Conservation (phyloP, 2,797 vertebrate species). For the Pipistrellus pipistrellus region DNA sequence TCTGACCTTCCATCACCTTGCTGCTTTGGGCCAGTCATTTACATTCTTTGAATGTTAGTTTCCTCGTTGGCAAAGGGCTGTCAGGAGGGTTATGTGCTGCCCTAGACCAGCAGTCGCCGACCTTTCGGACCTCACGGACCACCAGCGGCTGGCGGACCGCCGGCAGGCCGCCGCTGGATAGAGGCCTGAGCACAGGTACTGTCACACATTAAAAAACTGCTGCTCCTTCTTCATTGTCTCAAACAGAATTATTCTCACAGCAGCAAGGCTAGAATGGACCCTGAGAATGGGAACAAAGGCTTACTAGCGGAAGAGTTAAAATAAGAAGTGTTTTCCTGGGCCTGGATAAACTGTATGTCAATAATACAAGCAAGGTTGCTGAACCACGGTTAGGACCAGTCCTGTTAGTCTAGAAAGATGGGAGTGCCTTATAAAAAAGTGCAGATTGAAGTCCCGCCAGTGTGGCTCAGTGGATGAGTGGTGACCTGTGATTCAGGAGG, state of each 20-base stretch:
- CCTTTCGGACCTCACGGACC: no score
- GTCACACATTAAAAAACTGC: background rate
- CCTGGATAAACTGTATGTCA: conserved; percentile 15
- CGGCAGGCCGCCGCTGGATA: no score
- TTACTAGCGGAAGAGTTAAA: background rate
- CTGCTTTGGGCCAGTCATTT: background rate
- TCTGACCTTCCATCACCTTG: background rate
- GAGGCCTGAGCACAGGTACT: background rate
- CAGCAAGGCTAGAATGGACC: background rate
- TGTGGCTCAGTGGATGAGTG: no score
- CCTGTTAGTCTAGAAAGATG: background rate
- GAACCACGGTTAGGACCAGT: background rate
- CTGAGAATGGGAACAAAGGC: background rate
- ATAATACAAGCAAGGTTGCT: conserved; percentile 8
- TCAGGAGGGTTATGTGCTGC: background rate
- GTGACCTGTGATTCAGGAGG: no score
- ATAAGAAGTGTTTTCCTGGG: conserved; percentile 28
- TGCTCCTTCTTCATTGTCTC: background rate
- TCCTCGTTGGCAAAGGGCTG: background rate
- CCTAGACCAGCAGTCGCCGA: no score
- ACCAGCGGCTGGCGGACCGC: no score
- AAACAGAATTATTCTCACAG: background rate
- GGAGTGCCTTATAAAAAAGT: conserved; percentile 36
- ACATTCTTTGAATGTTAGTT: background rate
- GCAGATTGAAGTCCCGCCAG: background rate